phyloP scores from a whole-genome alignment of 1,140 invertebrate species.

The Campodea augens region DNA sequence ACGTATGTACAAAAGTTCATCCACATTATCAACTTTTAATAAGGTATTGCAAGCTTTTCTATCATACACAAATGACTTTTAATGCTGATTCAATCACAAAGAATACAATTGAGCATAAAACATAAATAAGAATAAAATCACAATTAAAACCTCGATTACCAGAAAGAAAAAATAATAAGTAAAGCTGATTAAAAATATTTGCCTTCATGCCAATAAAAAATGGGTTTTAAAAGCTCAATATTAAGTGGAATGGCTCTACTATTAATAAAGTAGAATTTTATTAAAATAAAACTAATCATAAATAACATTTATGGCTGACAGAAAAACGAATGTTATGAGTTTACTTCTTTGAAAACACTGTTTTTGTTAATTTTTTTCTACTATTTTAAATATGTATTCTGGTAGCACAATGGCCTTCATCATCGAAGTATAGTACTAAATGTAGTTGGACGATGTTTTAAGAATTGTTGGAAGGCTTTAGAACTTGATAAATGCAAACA shows the following conservation, averaged over 20 bases:
- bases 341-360: too few relatives aligned
- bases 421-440: too few relatives aligned
- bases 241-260: not conserved
- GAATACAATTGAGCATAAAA: not conserved
- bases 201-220: not conserved
- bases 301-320: constrained; percentile 1
- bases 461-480: too few relatives aligned
- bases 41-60: not conserved
- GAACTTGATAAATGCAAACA: too few relatives aligned
- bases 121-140: constrained; percentile 1
- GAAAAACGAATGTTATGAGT: too few relatives aligned
- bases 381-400: too few relatives aligned
- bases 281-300: not conserved
- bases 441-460: too few relatives aligned
- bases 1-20: not conserved
- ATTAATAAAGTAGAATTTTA: not conserved
- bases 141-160: too few relatives aligned
- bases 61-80: not conserved
- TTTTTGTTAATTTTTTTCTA: too few relatives aligned
- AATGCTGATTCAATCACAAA: not conserved
- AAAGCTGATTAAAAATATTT: constrained; percentile 3
- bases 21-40: not conserved
- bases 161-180: too few relatives aligned
- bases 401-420: too few relatives aligned
- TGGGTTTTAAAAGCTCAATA: too few relatives aligned